Evolutionary conservation across 37 sponge, comb jelly and placozoan species (phyloP), one percentile per base, ranked within the genome.

Genomic region (Amphimedon queenslandica): DNA sequence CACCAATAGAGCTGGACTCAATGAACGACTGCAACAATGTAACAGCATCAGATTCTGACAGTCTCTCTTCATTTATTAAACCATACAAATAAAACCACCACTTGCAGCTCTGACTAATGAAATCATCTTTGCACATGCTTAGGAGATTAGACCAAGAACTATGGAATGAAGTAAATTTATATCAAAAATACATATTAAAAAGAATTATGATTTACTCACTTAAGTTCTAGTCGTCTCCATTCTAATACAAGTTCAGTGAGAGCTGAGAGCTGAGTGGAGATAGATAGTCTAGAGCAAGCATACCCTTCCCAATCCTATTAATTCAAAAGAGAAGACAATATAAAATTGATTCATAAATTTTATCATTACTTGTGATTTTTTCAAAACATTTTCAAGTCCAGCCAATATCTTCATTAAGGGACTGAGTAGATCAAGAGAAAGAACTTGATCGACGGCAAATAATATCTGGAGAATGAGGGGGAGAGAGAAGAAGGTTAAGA

Each of bases 301-400:
- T 89, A 93, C 16, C 70, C 57, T 70, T 96, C 96, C 96, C 96
- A 96, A 11, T 88, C 88, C 94, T 93, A 63, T 10, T 30, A 35
- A 25, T 24, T 64, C 66, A 40, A 69, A 42, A 39, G 70, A 25
- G 4, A 42, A 40, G 6, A 36, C 38, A 5, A 16, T 25, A 38
- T 34, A 30, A n/a, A n/a, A n/a, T n/a, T n/a, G n/a, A n/a, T 0
- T 5, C 30, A 70, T 28, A 31, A 57, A 21, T 32, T 53, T 4
- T 47, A 47, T 47, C 1, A 51, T 4, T 58, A 92, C 95, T 73
- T 95, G 96, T 27, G 96, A 77, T 76, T 88, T 88, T 51, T 56
- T 77, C 41, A 92, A 57, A n/a, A 95, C 38, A 57, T 79, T 78
- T 71, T 95, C 93, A 4, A 88, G 42, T 20, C 96, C 96, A 60